These are phyloP conservation scores for Dicaeum eximium DNA, from an alignment of 2,113 vertebrate species.

Conservation along the genomic window DNA sequence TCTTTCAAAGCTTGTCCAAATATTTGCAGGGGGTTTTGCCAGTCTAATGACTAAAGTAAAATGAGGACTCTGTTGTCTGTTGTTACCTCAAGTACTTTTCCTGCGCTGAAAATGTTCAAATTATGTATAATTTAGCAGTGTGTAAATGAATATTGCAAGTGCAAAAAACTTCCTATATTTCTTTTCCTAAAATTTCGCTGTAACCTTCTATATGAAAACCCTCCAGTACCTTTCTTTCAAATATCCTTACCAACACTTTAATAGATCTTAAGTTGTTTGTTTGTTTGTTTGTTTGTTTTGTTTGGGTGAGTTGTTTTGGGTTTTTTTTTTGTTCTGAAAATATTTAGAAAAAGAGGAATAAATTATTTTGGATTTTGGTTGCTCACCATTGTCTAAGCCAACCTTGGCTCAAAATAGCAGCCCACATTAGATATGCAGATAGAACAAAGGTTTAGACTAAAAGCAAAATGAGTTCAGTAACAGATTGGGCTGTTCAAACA, in stretches of 20 bases:
- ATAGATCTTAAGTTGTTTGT: not conserved
- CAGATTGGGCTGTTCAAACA: not conserved
- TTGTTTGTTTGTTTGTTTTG: not conserved
- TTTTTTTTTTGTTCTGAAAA: not conserved
- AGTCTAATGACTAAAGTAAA: not conserved
- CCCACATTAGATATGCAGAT: not conserved
- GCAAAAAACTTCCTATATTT: not conserved
- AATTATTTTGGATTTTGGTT: not conserved
- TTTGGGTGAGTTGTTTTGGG: not conserved
- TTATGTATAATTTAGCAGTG: not conserved
- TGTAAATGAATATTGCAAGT: not conserved
- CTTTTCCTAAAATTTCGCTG: not conserved
- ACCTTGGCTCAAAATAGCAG: not conserved
- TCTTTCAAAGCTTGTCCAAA: not conserved
- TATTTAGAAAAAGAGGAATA: not conserved
- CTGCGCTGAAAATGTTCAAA: fast-evolving
- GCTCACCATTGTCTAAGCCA: not conserved
- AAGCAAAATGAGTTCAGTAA: not conserved
- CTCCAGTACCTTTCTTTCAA: not conserved
- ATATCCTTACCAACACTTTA: not conserved
- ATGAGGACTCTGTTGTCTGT: not conserved
- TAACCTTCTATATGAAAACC: not conserved
- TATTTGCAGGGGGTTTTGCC: not conserved
- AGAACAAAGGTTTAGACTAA: not conserved
- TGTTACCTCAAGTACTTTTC: not conserved